Base-by-base conservation (phyloP, 1,140 invertebrate species). In the Apis dorsata region DNA sequence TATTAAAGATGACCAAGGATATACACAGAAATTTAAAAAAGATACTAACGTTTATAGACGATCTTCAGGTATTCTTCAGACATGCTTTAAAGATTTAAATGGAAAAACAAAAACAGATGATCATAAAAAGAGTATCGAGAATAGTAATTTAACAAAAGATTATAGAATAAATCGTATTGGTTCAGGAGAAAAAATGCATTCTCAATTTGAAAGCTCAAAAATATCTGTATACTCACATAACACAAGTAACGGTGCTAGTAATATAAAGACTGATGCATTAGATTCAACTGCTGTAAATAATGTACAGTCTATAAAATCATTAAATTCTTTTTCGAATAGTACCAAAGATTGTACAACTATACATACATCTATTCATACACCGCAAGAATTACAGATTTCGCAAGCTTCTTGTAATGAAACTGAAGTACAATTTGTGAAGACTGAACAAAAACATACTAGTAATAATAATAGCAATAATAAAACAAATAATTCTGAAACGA, bases 391-490 rank as follows among this genome's bases (percentile, higher is more conserved):
- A 51, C 75, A 83, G 34, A 51, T 57, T 24, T 71, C 57, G 17
- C 66, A 79, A 65, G 34, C 49, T 57, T 69, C 75, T 76, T 76
- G 65, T 51, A 82, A 69, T 13, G 74, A 53, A 82, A 82, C 80
- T 44, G 80, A 82, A 82, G 80, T 82, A 82, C 80, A 82, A 82
- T 69, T 77, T 60, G 55, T 60, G 49, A 82, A 82, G 80, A 82
- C 80, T 82, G 80, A 82, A 65, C 76, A 78, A 79, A 68, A 83
- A 65, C 17, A 80, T 63, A 63, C 69, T 79, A 71, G 51, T 79
- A 83, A 62, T 83, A 83, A 79, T 83, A 72, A 83, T 83, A 83
- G 34, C 68, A 83, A 71, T 77, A 69, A 76, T 69, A 83, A 83
- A 55, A 71, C 59, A 12, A 77, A 49, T 79, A 71, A 57, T 28